A percentile compares a stretch with the other conserved stretches of the same genome.
Evolutionary conservation across 2,797 vertebrate species (phyloP).

Genomic region (Thunnus albacares): DNA sequence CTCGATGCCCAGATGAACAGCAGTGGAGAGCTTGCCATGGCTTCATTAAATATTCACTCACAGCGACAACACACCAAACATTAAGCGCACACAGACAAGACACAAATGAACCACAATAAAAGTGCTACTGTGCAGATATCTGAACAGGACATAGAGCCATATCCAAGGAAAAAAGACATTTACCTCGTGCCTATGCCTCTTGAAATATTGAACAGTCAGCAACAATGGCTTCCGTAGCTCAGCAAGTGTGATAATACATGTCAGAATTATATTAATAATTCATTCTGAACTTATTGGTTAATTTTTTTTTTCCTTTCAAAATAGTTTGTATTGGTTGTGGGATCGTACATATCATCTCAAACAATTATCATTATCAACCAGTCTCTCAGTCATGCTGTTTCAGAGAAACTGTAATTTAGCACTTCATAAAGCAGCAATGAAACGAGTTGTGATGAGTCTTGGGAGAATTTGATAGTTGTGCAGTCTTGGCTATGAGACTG

Average conservation of each 20-base stretch:
- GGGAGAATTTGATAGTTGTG: constrained; percentile 34
- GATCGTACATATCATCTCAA: constrained; percentile 39
- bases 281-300: constrained; percentile 56
- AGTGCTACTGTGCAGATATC: constrained; percentile 61
- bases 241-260: constrained; percentile 58
- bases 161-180: constrained; percentile 54
- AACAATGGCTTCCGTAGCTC: constrained; percentile 55
- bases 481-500: constrained; percentile 16
- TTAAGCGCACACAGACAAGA: constrained; percentile 65
- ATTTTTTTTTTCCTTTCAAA: constrained; percentile 36
- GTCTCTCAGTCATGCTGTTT: constrained; percentile 42
- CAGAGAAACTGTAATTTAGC: constrained; percentile 58
- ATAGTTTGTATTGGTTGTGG: constrained; percentile 22
- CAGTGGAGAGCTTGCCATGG: constrained; percentile 75
- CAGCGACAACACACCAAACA: constrained; percentile 73
- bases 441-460: constrained; percentile 36
- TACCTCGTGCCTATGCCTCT: constrained; percentile 54
- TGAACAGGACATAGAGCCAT: constrained; percentile 31
- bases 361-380: constrained; percentile 49
- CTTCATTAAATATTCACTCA: constrained; percentile 84
- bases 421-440: constrained; percentile 52
- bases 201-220: constrained; percentile 73
- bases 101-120: constrained; percentile 65
- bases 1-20: constrained; percentile 84
- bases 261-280: constrained; percentile 70